These are phyloP conservation scores for Austrolebias charrua DNA, from an alignment of 2,797 vertebrate genomes.

Conservation along the genomic window DNA sequence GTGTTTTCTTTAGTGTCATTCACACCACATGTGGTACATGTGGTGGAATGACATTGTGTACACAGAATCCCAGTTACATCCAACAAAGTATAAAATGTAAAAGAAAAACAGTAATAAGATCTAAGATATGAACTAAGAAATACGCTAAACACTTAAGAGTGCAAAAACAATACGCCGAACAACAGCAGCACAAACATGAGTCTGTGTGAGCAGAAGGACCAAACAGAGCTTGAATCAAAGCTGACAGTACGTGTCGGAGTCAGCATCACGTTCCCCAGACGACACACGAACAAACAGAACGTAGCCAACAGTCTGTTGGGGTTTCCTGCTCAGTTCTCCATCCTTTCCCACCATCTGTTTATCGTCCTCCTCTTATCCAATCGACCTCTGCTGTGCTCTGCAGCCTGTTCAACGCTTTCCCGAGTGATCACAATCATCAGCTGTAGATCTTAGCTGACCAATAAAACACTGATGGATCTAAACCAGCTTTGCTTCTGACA, in stretches of 20 bases:
- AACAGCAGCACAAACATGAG: too few species aligned
- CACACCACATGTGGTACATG: too few species aligned
- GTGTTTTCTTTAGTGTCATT: background rate
- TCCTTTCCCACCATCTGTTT: conserved; percentile 35
- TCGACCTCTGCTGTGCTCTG: conserved; percentile 9
- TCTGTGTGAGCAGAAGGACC: conserved; percentile 9
- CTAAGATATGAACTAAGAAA: too few species aligned
- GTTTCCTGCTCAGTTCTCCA: conserved; percentile 54
- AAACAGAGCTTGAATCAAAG: conserved; percentile 40
- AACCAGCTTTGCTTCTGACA: conserved; percentile 4
- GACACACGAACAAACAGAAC: conserved; percentile 74
- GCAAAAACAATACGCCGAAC: too few species aligned
- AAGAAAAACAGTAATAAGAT: too few species aligned
- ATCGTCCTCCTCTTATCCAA: conserved; percentile 27
- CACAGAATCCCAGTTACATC: too few species aligned
- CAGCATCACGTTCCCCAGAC: conserved; percentile 61
- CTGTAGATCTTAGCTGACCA: background rate
- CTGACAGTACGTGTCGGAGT: conserved; percentile 46
- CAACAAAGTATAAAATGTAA: too few species aligned
- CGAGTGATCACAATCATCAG: conserved; percentile 15
- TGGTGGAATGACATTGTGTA: too few species aligned
- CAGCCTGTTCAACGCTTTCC: conserved; percentile 8
- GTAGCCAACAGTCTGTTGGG: conserved; percentile 57
- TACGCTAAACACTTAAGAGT: too few species aligned
- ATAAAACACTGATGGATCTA: background rate